phyloP scores from a whole-genome alignment of 2,888 invertebrate genomes.

The Glaucopsyche alexis region DNA sequence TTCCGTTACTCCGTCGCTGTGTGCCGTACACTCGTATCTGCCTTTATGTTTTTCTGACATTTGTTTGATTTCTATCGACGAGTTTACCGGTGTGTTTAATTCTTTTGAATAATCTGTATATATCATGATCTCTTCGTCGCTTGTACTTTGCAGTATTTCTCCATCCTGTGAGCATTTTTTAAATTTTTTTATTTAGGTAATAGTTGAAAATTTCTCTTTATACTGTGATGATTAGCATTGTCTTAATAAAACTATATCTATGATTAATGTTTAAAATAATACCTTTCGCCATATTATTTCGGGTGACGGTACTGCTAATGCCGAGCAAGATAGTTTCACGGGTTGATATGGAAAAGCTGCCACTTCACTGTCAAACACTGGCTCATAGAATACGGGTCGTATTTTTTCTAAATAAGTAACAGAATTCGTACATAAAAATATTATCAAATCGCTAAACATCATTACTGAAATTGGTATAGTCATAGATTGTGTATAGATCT shows the following conservation, averaged over 20 bases:
- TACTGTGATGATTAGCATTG: too few relatives aligned
- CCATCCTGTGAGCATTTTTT: slow-evolving; percentile 43
- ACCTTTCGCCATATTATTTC: slow-evolving; percentile 86
- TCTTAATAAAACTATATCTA: too few relatives aligned
- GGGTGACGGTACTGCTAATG: slow-evolving; percentile 82
- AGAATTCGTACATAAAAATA: neutral
- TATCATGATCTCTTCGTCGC: slow-evolving; percentile 40
- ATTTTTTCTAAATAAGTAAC: slow-evolving; percentile 44
- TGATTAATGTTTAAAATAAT: slow-evolving; percentile 39
- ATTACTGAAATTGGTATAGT: too few relatives aligned
- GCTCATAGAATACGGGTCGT: slow-evolving; percentile 47
- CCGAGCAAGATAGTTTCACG: slow-evolving; percentile 72
- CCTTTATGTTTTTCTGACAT: slow-evolving; percentile 52
- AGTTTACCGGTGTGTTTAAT: slow-evolving; percentile 49
- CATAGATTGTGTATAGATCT: too few relatives aligned
- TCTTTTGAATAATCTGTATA: slow-evolving; percentile 44
- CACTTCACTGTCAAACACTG: slow-evolving; percentile 44
- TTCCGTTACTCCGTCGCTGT: slow-evolving; percentile 38
- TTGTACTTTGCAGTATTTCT: slow-evolving; percentile 39
- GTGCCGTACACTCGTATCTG: slow-evolving; percentile 55
- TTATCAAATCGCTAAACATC: too few relatives aligned
- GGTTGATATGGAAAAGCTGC: slow-evolving; percentile 49
- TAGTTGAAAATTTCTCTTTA: too few relatives aligned
- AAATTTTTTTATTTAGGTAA: neutral
- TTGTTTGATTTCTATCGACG: slow-evolving; percentile 50